Conservation (phyloP, 2,797 vertebrate genomes). For the Scyliorhinus canicula region DNA sequence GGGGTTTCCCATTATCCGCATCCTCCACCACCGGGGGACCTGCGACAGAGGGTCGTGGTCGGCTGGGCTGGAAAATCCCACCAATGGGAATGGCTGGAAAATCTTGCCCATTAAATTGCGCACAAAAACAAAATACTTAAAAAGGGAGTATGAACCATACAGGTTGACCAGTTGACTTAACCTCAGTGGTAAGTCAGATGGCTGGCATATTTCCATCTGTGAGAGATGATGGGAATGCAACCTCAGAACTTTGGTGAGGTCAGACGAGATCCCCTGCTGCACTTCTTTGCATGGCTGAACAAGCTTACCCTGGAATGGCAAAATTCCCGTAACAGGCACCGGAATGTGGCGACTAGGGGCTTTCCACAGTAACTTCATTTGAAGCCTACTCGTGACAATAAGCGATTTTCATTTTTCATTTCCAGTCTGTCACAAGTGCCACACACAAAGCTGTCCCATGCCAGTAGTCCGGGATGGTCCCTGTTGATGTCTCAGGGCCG, state of each 20-base stretch:
- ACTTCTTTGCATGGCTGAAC: neutral
- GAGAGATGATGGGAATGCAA: neutral
- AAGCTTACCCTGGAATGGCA: neutral
- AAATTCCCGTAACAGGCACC: too few species aligned
- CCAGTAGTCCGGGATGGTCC: neutral
- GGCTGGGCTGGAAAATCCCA: too few species aligned
- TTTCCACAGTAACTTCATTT: too few species aligned
- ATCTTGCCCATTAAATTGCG: neutral
- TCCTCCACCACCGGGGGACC: too few species aligned
- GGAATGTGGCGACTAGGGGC: too few species aligned
- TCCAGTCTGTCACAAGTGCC: neutral
- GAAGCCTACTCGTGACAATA: too few species aligned
- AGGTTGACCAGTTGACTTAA: neutral
- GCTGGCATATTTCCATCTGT: neutral
- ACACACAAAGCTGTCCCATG: neutral
- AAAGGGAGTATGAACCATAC: neutral
- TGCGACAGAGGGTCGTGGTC: too few species aligned
- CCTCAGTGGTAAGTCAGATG: neutral
- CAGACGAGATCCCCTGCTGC: neutral
- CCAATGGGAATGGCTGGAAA: too few species aligned
- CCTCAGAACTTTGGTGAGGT: too few species aligned
- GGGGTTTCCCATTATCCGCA: too few species aligned
- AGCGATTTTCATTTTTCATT: too few species aligned
- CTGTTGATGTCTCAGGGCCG: neutral
- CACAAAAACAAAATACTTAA: neutral